Percentiles rank a stretch among this genome's conserved stretches.
These are phyloP conservation scores for Echinarachnius parma DNA, from an alignment of 53 echinoderm and acorn worm species.

Conservation along the genomic window DNA sequence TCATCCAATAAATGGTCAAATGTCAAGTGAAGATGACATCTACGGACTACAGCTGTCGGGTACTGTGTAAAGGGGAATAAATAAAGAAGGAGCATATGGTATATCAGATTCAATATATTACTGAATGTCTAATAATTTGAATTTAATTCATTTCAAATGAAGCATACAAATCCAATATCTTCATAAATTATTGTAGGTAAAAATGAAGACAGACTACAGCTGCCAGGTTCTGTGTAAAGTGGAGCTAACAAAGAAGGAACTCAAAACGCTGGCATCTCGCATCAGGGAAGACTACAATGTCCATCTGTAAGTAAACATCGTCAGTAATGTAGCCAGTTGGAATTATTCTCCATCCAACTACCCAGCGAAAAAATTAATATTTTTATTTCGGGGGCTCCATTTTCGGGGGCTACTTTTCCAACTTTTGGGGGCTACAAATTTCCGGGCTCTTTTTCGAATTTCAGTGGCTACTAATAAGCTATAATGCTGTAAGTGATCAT, in stretches of 20 bases:
- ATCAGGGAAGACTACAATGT: slow-evolving; percentile 92
- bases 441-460: too few relatives aligned
- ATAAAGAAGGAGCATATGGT: neutral
- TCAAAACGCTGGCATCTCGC: slow-evolving; percentile 45
- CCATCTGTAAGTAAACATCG: slow-evolving; percentile 77
- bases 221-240: slow-evolving; percentile 65
- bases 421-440: too few relatives aligned
- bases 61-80: too few relatives aligned
- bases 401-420: too few relatives aligned
- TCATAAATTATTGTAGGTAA: slow-evolving; percentile 51
- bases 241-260: slow-evolving; percentile 49
- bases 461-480: too few relatives aligned
- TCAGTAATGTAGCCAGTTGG: too few relatives aligned
- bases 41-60: too few relatives aligned
- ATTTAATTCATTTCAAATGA: neutral
- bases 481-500: too few relatives aligned
- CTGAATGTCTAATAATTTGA: neutral
- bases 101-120: neutral
- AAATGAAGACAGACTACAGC: slow-evolving; percentile 57
- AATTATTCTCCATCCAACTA: too few relatives aligned
- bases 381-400: too few relatives aligned
- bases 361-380: too few relatives aligned
- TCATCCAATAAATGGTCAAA: too few relatives aligned
- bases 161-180: neutral
- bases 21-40: slow-evolving; percentile 75